Evolutionary conservation across 2,888 invertebrate species (phyloP).

Genomic region (Habrosyne pyritoides): DNA sequence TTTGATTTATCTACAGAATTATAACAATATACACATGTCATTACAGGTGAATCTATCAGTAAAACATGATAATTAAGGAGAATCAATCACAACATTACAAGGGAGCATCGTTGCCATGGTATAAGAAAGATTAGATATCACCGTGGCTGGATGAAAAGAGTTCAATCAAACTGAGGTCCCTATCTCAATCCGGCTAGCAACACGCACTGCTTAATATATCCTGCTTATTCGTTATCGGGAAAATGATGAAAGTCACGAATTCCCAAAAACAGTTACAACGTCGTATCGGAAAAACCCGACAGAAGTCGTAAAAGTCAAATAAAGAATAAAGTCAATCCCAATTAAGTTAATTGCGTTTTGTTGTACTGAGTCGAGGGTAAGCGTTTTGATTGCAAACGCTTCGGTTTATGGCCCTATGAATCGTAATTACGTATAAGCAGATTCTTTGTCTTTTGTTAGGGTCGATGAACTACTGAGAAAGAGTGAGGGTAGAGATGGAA

Average conservation of each 20-base stretch:
- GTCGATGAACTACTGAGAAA: not conserved
- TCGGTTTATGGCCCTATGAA: constrained; percentile 60
- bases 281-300: constrained; percentile 30
- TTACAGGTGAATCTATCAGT: no score
- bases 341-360: constrained; percentile 64
- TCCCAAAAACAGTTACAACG: constrained; percentile 11
- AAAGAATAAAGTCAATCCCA: constrained; percentile 59
- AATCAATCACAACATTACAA: no score
- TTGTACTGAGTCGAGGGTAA: constrained; percentile 25
- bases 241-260: not conserved
- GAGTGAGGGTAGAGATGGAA: not conserved
- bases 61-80: no score
- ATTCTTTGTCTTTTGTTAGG: constrained; percentile 17
- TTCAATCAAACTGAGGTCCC: no score
- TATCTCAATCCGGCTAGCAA: no score
- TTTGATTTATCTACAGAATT: no score
- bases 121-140: no score
- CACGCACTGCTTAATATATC: no score
- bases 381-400: constrained; percentile 51
- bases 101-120: no score
- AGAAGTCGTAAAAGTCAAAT: constrained; percentile 55
- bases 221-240: not conserved
- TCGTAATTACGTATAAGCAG: constrained; percentile 57
- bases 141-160: no score
- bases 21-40: no score